These are phyloP conservation scores for Meganola albula DNA, from an alignment of 2,888 invertebrate species.

Conservation along the genomic window DNA sequence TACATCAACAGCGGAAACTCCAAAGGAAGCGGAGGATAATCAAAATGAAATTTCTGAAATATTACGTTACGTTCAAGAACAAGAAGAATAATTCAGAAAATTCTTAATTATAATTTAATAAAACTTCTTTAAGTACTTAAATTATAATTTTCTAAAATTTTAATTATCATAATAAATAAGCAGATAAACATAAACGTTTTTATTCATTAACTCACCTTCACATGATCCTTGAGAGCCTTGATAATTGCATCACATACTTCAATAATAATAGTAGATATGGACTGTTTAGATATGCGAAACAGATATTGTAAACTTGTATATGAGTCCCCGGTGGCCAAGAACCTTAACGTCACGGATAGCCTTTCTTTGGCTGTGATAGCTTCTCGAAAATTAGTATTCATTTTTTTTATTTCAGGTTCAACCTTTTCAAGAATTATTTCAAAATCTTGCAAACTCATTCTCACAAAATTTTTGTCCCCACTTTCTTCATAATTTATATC, in stretches of 20 bases:
- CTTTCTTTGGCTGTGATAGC: constrained; percentile 13
- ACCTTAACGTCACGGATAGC: constrained; percentile 10
- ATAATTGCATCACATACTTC: constrained; percentile 16
- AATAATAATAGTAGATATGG: constrained; percentile 9
- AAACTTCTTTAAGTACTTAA: constrained; percentile 9
- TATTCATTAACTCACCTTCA: constrained; percentile 11
- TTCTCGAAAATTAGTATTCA: constrained; percentile 13
- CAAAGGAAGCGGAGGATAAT: constrained; percentile 14
- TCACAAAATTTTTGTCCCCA: constrained; percentile 19
- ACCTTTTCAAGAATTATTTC: constrained; percentile 19
- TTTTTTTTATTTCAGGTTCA: constrained; percentile 17
- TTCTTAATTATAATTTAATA: constrained; percentile 13
- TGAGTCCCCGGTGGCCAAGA: constrained; percentile 13
- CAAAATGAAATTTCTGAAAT: constrained; percentile 17
- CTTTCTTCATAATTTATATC: constrained; percentile 22
- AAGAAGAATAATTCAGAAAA: constrained; percentile 17
- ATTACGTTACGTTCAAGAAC: constrained; percentile 17
- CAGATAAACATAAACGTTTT: constrained; percentile 10
- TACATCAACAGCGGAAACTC: constrained; percentile 11
- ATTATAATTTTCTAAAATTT: constrained; percentile 11
- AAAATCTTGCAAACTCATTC: constrained; percentile 19
- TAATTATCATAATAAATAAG: constrained; percentile 8
- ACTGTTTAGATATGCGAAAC: constrained; percentile 12
- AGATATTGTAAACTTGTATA: constrained; percentile 11
- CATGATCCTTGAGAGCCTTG: constrained; percentile 14